Evolutionary conservation across 2,888 invertebrate genomes (phyloP), one percentile per base, ranked within the genome.

Genomic region (Cancer borealis): DNA sequence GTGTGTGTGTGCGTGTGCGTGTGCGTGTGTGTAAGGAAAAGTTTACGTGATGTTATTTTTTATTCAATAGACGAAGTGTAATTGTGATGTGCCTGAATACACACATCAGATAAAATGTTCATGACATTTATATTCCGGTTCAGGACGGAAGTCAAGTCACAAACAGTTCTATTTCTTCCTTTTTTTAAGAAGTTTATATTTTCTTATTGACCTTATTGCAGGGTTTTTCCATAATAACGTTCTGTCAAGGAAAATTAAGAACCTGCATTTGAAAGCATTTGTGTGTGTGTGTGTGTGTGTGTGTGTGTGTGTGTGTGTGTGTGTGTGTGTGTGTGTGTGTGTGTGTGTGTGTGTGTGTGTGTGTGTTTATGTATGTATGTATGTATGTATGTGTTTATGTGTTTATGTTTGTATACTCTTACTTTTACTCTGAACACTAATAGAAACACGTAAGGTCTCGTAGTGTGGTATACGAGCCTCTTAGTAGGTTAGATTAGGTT

Each of bases 311-410:
- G 49, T 49, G 49, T 49, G 39, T 45, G 88, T 88, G 39, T 88
- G 3, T 30, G 88, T 88, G 46, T 30, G 30, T 30, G 39, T 30
- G 45, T 88, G 39, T 88, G 45, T 84, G 84, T 84, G 84, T 84
- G 84, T 84, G 84, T 84, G 84, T 84, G 84, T 84, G 84, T 84
- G 84, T 84, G 84, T 84, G 84, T 84, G 84, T 84, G 84, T 84
- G 84, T 84, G 84, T 84, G 84, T 84, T n/a, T 89, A 21, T 89
- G 89, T 89, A 14, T 54, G 54, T 54, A 14, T 54, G 54, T 54
- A 14, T 54, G 54, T 54, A 14, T 54, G 54, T 54, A 14, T 54
- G 54, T 54, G 54, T 54, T 10, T 54, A 14, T 54, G 54, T 10
- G 54, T 10, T 10, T 10, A 21, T 45, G 89, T 45, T 39, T 89